phyloP scores from a whole-genome alignment of 2,113 vertebrate genomes.

The Hoplias malabaricus region DNA sequence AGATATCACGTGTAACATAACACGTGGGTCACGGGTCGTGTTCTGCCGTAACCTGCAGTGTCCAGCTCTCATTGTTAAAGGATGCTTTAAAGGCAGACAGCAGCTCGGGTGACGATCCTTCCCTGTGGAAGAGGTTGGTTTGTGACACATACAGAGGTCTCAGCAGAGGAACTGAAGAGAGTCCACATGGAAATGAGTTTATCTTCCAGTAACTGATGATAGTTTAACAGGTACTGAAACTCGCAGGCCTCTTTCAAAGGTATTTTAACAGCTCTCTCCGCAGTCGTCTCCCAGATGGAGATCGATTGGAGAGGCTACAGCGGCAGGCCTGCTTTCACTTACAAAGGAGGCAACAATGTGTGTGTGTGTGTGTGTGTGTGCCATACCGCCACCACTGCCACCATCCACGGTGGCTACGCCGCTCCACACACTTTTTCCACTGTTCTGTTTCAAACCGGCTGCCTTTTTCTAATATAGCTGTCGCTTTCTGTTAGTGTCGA shows the following conservation, averaged over 20 bases:
- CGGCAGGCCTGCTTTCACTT: conserved; percentile 73
- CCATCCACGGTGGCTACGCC: conserved; percentile 59
- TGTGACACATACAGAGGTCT: too few species aligned
- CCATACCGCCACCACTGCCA: conserved; percentile 66
- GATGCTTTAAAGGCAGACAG: too few species aligned
- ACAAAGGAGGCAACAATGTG: conserved; percentile 69
- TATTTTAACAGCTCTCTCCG: conserved; percentile 59
- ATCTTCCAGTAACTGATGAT: too few species aligned
- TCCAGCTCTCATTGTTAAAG: too few species aligned
- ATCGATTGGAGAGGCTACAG: conserved; percentile 71
- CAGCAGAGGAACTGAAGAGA: too few species aligned
- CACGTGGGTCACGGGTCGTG: too few species aligned
- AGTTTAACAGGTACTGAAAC: too few species aligned
- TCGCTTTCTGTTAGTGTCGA: conserved; percentile 26
- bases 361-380: conserved; percentile 46
- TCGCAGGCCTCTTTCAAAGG: conserved; percentile 61
- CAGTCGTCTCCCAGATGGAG: conserved; percentile 59
- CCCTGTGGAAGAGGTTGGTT: too few species aligned
- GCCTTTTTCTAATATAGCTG: conserved; percentile 29
- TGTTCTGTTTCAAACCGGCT: conserved; percentile 10
- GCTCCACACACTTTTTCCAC: conserved; percentile 29
- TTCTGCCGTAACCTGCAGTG: too few species aligned
- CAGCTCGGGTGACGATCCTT: too few species aligned
- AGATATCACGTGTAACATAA: too few species aligned
- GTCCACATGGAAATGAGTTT: too few species aligned